Evolutionary conservation across 2,888 invertebrate species (phyloP), one percentile per base, ranked within the genome.

Genomic region (Rhyacophila evoluta): DNA sequence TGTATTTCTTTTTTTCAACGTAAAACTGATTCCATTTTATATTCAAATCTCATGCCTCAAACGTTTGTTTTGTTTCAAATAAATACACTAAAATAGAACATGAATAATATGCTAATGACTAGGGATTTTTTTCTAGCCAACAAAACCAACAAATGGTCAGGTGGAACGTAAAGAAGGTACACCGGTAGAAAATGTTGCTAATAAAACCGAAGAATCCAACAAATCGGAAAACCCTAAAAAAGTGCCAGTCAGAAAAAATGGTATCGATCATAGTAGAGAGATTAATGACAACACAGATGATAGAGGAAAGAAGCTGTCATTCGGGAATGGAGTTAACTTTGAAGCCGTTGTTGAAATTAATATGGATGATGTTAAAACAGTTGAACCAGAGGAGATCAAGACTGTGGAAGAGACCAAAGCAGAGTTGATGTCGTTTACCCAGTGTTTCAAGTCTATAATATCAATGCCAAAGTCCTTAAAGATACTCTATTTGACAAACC

Each of bases 401-500:
- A 37, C 10, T 15, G 69, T 27, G 41, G 39, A 33, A 27, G 72
- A 75, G n/a, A 74, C 29, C 19, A 36, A 68, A 4, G 33, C 55
- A 6, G 71, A 73, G 27, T 8, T 39, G 8, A 33, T 41, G 55
- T 39, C 79, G 0, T 41, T 81, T 29, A 74, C 69, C 15, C 87
- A 88, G 39, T 91, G 90, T 83, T 84, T 92, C 8, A 87, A 87
- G 80, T 92, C 92, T 75, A 92, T 93, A 71, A 85, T 92, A 19
- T 85, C 88, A 37, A 92, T 93, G 91, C 93, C 93, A 0, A 84
- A 85, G 83, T 91, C 91, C 0, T 86, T 93, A 84, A 85, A 89
- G 68, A 88, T 92, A 79, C 85, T 93, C 75, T 92, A 92, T 76
- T 81, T 92, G 33, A 92, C 92, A 1, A 92, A 93, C 85, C 87